These are phyloP conservation scores for Orchesella cincta DNA, from an alignment of 1,140 invertebrate species.

Conservation along the genomic window DNA sequence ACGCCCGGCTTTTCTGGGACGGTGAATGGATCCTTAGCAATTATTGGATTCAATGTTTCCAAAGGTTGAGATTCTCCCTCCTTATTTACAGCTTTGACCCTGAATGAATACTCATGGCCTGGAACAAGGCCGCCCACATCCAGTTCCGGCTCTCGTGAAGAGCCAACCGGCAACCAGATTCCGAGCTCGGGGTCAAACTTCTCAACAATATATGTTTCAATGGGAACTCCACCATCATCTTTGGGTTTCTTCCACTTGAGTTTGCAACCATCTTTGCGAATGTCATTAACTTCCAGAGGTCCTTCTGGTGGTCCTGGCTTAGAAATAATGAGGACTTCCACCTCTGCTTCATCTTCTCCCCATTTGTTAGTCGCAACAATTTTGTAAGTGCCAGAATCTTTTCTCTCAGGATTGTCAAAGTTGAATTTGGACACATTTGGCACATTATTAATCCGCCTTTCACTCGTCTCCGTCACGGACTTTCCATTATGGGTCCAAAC, in stretches of 20 bases:
- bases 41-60: conserved; percentile 84
- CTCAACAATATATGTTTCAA: conserved; percentile 92
- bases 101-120: conserved; percentile 96
- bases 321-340: conserved; percentile 88
- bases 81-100: conserved; percentile 94
- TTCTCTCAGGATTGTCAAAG: conserved; percentile 77
- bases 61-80: conserved; percentile 97
- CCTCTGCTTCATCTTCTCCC: conserved; percentile 83
- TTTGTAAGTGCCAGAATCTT: conserved; percentile 82
- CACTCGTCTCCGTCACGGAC: conserved; percentile 61
- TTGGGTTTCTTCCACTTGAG: conserved; percentile 97
- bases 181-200: conserved; percentile 91
- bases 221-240: conserved; percentile 94
- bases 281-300: conserved; percentile 90
- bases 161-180: conserved; percentile 84
- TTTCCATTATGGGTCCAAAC: conserved; percentile 70
- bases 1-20: conserved; percentile 78
- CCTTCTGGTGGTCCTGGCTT: conserved; percentile 86
- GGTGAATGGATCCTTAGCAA: conserved; percentile 95
- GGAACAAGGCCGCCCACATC: conserved; percentile 84
- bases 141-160: conserved; percentile 77
- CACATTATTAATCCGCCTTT: conserved; percentile 73
- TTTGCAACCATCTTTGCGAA: conserved; percentile 91
- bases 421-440: conserved; percentile 85
- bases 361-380: conserved; percentile 82